phyloP scores from a whole-genome alignment of 1,140 invertebrate genomes.

The Brachionus rubens region DNA sequence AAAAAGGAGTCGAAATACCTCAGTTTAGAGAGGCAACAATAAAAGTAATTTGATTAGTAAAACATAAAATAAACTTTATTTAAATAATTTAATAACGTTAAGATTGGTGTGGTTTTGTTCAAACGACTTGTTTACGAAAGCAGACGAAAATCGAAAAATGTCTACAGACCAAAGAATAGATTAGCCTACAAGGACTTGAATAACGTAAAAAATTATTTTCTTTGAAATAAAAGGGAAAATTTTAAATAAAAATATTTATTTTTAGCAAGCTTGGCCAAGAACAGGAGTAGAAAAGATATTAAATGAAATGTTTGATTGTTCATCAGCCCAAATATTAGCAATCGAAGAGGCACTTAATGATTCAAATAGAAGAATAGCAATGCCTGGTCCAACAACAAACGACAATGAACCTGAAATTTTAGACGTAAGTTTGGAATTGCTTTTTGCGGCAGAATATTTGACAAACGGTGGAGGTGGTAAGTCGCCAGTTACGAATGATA shows the following conservation, averaged over 20 bases:
- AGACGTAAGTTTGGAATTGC: conserved; percentile 58
- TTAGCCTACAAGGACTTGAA: conserved; percentile 57
- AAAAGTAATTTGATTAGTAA: conserved; percentile 50
- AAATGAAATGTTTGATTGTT: conserved; percentile 60
- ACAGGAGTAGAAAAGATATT: conserved; percentile 59
- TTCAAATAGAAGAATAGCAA: conserved; percentile 55
- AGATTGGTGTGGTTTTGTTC: conserved; percentile 61
- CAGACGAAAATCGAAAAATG: conserved; percentile 56
- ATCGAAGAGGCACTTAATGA: conserved; percentile 57
- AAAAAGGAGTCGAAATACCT: conserved; percentile 50
- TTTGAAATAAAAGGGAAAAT: neutral
- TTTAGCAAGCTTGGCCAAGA: conserved; percentile 57
- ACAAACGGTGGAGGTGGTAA: conserved; percentile 51
- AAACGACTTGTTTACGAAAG: conserved; percentile 58
- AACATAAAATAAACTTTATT: neutral
- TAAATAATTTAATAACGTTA: neutral
- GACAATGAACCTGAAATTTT: conserved; percentile 57
- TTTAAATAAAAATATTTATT: too few relatives aligned
- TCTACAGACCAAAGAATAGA: conserved; percentile 57
- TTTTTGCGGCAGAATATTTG: conserved; percentile 59
- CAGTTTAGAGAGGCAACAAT: conserved; percentile 57
- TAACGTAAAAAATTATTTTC: conserved; percentile 50
- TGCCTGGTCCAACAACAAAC: conserved; percentile 56
- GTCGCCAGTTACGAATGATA: neutral
- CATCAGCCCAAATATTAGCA: conserved; percentile 57